Evolutionary conservation across 1,140 invertebrate genomes (phyloP).

Genomic region (Eupristina koningsbergeri): DNA sequence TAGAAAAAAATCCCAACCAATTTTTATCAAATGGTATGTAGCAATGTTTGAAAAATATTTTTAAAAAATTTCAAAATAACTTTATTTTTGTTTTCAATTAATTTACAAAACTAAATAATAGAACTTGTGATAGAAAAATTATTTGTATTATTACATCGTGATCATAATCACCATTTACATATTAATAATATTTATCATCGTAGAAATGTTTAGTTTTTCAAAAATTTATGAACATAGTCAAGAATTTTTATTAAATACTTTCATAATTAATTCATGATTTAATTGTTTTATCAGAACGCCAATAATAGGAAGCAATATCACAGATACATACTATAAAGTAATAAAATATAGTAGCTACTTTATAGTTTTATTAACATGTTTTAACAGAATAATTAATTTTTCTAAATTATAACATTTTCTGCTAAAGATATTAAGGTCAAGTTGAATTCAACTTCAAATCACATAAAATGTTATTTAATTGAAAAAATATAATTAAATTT

Average conservation of each 20-base stretch:
- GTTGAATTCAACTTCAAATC: not conserved
- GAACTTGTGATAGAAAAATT: not conserved
- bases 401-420: no score
- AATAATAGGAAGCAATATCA: conserved; percentile 3
- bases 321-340: conserved; percentile 7
- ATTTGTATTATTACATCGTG: no score
- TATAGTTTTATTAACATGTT: not conserved
- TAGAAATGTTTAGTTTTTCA: not conserved
- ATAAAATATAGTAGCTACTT: not conserved
- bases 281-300: not conserved
- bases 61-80: not conserved
- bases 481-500: not conserved
- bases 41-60: not conserved
- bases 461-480: not conserved
- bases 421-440: not conserved
- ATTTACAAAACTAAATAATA: not conserved
- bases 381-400: no score
- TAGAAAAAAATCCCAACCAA: conserved; percentile 19
- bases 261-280: not conserved
- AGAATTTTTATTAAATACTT: not conserved
- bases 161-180: not conserved
- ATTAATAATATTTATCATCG: conserved; percentile 10
- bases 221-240: not conserved
- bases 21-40: not conserved
- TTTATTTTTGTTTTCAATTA: conserved; percentile 10